These are phyloP conservation scores for Rhagologus leucostigma DNA, from an alignment of 2,113 vertebrate genomes.

Conservation along the genomic window DNA sequence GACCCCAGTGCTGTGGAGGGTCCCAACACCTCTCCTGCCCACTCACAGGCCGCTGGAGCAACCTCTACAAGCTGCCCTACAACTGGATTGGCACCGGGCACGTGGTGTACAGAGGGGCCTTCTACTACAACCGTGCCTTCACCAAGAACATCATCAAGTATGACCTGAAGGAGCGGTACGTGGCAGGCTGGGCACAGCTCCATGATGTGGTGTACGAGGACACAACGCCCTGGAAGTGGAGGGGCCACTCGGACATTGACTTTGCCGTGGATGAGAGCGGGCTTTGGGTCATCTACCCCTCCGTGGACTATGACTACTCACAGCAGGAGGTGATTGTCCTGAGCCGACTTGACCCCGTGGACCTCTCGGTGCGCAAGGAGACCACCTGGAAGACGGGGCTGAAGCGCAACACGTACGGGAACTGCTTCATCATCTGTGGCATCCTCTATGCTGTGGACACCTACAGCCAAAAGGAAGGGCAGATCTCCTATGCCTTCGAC, in stretches of 20 bases:
- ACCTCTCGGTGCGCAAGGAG: conserved; percentile 88
- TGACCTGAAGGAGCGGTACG: conserved; percentile 87
- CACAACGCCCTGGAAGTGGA: conserved; percentile 96
- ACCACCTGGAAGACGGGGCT: conserved; percentile 92
- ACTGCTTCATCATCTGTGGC: conserved; percentile 96
- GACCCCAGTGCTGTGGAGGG: background rate
- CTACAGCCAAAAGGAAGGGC: conserved; percentile 87
- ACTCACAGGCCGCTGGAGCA: conserved; percentile 89
- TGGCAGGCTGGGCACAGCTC: conserved; percentile 89
- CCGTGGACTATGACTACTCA: conserved; percentile 81
- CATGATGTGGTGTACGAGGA: conserved; percentile 91
- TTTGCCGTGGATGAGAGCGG: conserved; percentile 95
- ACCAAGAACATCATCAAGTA: conserved; percentile 99
- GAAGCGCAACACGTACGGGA: conserved; percentile 87
- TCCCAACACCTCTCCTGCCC: background rate
- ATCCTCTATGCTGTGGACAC: conserved; percentile 91
- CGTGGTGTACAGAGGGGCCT: conserved; percentile 90
- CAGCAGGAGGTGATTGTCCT: conserved; percentile 91
- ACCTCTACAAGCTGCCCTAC: conserved; percentile 95
- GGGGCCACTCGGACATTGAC: conserved; percentile 95
- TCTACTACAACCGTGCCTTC: conserved; percentile 97
- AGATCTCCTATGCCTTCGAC: conserved; percentile 91
- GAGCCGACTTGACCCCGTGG: conserved; percentile 88
- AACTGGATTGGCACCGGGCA: conserved; percentile 98
- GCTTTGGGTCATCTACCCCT: conserved; percentile 97